Evolutionary conservation across 2,797 vertebrate genomes (phyloP).

Genomic region (Danio kyathit): DNA sequence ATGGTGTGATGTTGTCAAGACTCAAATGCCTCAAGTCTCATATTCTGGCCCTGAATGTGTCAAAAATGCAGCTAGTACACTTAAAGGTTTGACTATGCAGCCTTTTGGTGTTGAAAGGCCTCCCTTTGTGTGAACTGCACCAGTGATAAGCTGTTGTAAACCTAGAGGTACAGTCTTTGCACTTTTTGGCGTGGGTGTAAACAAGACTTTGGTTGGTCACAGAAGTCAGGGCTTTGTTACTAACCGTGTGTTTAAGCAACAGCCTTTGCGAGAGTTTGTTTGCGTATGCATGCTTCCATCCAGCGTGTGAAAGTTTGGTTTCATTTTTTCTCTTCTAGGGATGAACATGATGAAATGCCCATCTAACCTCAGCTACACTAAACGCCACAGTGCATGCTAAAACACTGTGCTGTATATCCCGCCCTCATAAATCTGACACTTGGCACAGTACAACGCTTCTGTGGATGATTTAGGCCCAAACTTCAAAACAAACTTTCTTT

Average conservation of each 20-base stretch:
- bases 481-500: slow-evolving; percentile 15
- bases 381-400: slow-evolving; percentile 44
- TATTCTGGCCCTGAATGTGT: not conserved
- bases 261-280: not conserved
- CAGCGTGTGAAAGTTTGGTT: not conserved
- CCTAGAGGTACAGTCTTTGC: no score
- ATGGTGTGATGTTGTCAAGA: slow-evolving; percentile 3
- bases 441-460: slow-evolving; percentile 27
- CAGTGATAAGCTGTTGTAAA: no score
- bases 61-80: not conserved
- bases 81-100: not conserved
- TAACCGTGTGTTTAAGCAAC: not conserved
- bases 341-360: slow-evolving; percentile 27
- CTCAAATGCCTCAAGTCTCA: not conserved
- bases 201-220: no score
- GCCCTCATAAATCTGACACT: slow-evolving; percentile 43
- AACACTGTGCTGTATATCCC: slow-evolving; percentile 41
- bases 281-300: not conserved
- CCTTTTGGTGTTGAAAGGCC: not conserved
- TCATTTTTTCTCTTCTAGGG: not conserved
- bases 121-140: no score
- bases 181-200: no score
- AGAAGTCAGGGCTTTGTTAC: not conserved
- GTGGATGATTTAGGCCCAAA: slow-evolving; percentile 29
- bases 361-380: slow-evolving; percentile 28